These are phyloP conservation scores for Pemphredon lugubris DNA, from an alignment of 2,888 invertebrate species.

Conservation along the genomic window DNA sequence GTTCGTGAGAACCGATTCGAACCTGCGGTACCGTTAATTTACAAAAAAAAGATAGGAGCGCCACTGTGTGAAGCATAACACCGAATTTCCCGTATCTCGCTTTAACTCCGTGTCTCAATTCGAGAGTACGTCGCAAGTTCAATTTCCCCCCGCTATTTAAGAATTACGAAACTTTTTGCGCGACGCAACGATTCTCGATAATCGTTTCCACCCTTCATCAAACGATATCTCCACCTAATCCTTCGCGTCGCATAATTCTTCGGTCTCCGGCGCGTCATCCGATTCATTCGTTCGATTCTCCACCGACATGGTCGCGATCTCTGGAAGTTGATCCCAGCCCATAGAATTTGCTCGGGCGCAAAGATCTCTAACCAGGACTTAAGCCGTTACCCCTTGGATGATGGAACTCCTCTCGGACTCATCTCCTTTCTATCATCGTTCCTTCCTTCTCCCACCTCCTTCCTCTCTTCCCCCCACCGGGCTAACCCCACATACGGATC, in stretches of 20 bases:
- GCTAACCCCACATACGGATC: constrained; percentile 61
- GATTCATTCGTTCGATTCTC: constrained; percentile 4
- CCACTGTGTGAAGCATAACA: background rate
- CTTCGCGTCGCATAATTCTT: background rate
- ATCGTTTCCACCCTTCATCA: constrained; percentile 12
- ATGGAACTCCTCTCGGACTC: constrained; percentile 58
- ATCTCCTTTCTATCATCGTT: constrained; percentile 56
- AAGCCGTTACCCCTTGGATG: constrained; percentile 76
- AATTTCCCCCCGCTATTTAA: too few relatives aligned
- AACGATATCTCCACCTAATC: background rate
- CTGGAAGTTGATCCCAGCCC: constrained; percentile 19
- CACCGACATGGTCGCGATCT: constrained; percentile 1
- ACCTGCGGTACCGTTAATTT: constrained; percentile 45
- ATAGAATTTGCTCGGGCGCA: constrained; percentile 19
- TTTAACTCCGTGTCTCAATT: background rate
- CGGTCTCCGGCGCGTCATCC: too few relatives aligned
- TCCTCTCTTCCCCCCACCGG: constrained; percentile 46
- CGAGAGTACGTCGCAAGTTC: too few relatives aligned
- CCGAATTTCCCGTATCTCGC: background rate
- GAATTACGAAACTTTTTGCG: too few relatives aligned
- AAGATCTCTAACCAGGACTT: constrained; percentile 65
- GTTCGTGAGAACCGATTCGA: constrained; percentile 67
- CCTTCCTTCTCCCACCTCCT: constrained; percentile 43
- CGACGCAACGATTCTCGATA: too few relatives aligned
- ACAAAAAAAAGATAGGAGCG: constrained; percentile 15